These are phyloP conservation scores for Psix sp. DNA, from an alignment of 1,140 invertebrate species.

Conservation along the genomic window DNA sequence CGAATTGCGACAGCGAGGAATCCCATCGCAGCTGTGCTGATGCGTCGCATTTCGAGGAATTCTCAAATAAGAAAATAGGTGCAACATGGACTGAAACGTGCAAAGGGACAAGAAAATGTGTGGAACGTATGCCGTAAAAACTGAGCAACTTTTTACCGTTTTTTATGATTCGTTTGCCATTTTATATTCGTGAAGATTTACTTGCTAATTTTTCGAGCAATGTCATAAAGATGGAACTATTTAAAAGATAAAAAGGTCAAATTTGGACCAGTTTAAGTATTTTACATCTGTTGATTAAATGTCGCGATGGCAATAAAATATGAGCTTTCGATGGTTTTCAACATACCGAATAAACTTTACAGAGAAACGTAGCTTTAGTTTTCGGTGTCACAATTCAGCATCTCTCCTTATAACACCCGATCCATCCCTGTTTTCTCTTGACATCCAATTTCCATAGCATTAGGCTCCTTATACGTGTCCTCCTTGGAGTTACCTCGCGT, in stretches of 20 bases:
- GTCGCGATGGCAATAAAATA: constrained; percentile 33
- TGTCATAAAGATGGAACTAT: no score
- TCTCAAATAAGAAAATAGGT: constrained; percentile 30
- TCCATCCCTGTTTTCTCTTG: constrained; percentile 66
- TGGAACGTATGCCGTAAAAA: constrained; percentile 39
- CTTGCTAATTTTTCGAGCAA: constrained; percentile 21
- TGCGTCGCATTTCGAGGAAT: constrained; percentile 12
- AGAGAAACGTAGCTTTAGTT: constrained; percentile 33
- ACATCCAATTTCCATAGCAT: constrained; percentile 76
- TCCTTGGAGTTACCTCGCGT: constrained; percentile 35
- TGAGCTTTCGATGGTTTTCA: constrained; percentile 23
- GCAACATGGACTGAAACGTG: constrained; percentile 19
- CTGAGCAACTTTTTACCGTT: constrained; percentile 26
- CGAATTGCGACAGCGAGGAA: constrained; percentile 35
- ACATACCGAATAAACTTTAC: constrained; percentile 32
- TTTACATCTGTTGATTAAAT: no score
- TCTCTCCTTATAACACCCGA: constrained; percentile 53
- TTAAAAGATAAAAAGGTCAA: background rate
- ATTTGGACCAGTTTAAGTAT: no score
- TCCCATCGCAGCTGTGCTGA: constrained; percentile 6
- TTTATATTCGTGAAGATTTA: constrained; percentile 25
- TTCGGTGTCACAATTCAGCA: constrained; percentile 31
- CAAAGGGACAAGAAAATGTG: constrained; percentile 21
- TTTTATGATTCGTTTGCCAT: constrained; percentile 21
- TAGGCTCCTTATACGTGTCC: constrained; percentile 65